Percentiles rank a stretch among this genome's conserved stretches.
Evolutionary conservation across 1,140 invertebrate species (phyloP).

Genomic region (Psix sp.): DNA sequence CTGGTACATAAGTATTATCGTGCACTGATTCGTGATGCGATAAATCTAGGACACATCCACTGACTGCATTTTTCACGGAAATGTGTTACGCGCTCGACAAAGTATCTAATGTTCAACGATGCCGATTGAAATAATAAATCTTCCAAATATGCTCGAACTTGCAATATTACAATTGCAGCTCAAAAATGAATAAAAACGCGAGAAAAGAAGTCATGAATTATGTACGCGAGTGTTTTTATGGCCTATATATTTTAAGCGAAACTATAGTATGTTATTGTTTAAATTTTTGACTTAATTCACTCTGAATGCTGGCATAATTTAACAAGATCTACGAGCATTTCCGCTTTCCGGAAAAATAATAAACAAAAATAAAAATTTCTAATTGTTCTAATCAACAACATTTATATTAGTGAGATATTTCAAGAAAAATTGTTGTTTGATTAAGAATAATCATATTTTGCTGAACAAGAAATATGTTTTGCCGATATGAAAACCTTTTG

Average conservation of each 20-base stretch:
- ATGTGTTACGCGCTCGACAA: slow-evolving; percentile 45
- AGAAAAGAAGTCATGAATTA: slow-evolving; percentile 30
- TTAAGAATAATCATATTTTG: too few relatives aligned
- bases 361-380: too few relatives aligned
- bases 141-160: slow-evolving; percentile 27
- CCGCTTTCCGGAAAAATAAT: too few relatives aligned
- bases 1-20: slow-evolving; percentile 45
- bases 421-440: too few relatives aligned
- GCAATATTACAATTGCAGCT: slow-evolving; percentile 29
- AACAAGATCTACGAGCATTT: too few relatives aligned
- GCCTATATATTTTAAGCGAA: slow-evolving; percentile 28
- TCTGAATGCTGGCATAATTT: too few relatives aligned
- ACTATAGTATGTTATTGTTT: slow-evolving; percentile 24
- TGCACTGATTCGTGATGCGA: slow-evolving; percentile 39
- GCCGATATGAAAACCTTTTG: too few relatives aligned
- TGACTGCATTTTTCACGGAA: slow-evolving; percentile 38
- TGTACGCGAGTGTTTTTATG: slow-evolving; percentile 38
- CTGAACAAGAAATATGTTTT: too few relatives aligned
- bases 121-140: slow-evolving; percentile 54
- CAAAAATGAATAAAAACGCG: neutral
- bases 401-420: too few relatives aligned
- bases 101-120: slow-evolving; percentile 28
- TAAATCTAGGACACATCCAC: slow-evolving; percentile 48
- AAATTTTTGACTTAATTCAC: too few relatives aligned
- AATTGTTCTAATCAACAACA: too few relatives aligned